These are phyloP conservation scores for Pogoniulus pusillus DNA, from an alignment of 2,797 vertebrate species.

Conservation along the genomic window DNA sequence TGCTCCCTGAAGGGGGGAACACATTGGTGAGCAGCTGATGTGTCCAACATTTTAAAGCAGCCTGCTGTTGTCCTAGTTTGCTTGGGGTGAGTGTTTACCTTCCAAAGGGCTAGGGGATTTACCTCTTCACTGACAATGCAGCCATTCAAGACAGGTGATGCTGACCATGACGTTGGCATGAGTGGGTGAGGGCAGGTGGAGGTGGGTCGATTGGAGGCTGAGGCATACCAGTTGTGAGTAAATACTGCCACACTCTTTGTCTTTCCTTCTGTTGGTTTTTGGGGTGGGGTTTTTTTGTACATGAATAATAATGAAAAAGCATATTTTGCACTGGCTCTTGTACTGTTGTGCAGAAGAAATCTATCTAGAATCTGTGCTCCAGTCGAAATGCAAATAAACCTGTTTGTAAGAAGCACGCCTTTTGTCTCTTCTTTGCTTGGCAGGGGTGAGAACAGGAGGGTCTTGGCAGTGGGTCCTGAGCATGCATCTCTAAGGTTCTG, in stretches of 20 bases:
- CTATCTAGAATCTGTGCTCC: conserved; percentile 73
- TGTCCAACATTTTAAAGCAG: neutral
- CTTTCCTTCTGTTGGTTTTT: neutral
- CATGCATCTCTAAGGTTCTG: neutral
- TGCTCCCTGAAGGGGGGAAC: neutral
- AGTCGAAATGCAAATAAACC: conserved; percentile 77
- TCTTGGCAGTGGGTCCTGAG: fast-evolving
- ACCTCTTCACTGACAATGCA: conserved; percentile 33
- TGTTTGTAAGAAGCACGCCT: conserved; percentile 71
- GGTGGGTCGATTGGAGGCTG: neutral
- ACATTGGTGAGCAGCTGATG: neutral
- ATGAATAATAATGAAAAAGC: conserved; percentile 66
- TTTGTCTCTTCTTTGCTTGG: neutral
- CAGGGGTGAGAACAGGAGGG: neutral
- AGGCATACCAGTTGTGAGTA: conserved; percentile 46
- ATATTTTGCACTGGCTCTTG: conserved; percentile 79
- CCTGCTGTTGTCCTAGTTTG: conserved; percentile 40
- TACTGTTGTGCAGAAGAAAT: conserved; percentile 68
- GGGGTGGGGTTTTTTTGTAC: conserved; percentile 42
- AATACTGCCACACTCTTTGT: conserved; percentile 65
- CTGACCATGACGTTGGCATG: neutral
- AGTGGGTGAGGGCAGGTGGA: neutral
- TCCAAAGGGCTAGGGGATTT: conserved; percentile 39
- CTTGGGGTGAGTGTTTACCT: conserved; percentile 41
- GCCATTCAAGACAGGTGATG: neutral